Conservation (phyloP, 1,140 invertebrate species). For the Pseudomyrmex cubaensis region DNA sequence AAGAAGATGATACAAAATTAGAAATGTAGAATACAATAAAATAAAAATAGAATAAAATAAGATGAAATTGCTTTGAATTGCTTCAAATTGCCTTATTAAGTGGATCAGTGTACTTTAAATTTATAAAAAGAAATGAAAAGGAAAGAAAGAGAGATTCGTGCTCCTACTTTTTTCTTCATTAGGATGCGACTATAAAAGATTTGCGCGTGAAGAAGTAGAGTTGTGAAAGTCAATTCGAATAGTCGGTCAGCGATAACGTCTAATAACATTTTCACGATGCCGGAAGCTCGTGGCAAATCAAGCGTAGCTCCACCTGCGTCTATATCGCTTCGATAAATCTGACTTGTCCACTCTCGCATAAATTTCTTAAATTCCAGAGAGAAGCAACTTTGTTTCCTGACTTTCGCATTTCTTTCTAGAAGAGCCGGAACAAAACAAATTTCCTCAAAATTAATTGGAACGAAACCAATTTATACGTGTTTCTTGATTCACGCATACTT, state of each 20-base stretch:
- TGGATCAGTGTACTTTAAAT: background rate
- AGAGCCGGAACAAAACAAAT: background rate
- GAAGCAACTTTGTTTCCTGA: slow-evolving; percentile 12
- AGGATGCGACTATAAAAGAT: slow-evolving; percentile 19
- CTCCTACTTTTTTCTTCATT: slow-evolving; percentile 42
- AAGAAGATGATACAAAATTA: background rate
- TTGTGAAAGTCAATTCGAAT: slow-evolving; percentile 52
- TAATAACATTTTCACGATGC: slow-evolving; percentile 56
- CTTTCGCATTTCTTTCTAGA: background rate
- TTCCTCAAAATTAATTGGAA: slow-evolving; percentile 23
- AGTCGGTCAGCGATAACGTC: slow-evolving; percentile 18
- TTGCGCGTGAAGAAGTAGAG: slow-evolving; percentile 28
- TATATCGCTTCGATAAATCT: slow-evolving; percentile 27
- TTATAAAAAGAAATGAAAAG: background rate
- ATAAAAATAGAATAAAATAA: too few species aligned
- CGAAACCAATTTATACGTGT: background rate
- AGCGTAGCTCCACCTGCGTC: slow-evolving; percentile 43
- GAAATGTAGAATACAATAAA: too few species aligned
- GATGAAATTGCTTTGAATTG: too few species aligned
- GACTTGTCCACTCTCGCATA: slow-evolving; percentile 39
- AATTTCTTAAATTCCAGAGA: slow-evolving; percentile 9
- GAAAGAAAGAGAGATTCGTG: background rate
- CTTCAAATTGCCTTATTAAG: too few species aligned
- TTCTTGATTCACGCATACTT: too few species aligned
- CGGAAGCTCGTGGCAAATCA: slow-evolving; percentile 37